These are phyloP conservation scores for Strix uralensis DNA, from an alignment of 2,113 vertebrate species.

Conservation along the genomic window DNA sequence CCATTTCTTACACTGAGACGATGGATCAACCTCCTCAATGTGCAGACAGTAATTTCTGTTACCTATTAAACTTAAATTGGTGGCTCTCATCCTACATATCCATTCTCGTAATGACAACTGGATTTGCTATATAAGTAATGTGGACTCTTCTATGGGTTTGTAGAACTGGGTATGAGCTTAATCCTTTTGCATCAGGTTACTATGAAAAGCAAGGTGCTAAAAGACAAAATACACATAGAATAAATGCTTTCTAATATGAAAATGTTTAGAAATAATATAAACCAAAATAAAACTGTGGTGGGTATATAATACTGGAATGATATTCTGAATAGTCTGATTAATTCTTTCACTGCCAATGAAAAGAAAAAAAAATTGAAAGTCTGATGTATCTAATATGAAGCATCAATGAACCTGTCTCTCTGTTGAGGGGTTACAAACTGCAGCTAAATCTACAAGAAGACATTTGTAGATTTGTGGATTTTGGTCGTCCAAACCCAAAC, in stretches of 20 bases:
- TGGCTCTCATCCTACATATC: background rate
- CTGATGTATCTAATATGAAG: background rate
- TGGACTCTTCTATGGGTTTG: background rate
- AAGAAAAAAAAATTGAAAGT: background rate
- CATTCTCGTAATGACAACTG: background rate
- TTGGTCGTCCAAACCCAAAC: background rate
- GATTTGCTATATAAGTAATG: background rate
- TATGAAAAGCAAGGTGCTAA: background rate
- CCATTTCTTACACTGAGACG: background rate
- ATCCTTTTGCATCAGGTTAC: background rate
- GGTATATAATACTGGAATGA: background rate
- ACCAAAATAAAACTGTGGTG: background rate
- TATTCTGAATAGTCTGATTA: background rate
- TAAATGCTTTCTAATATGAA: background rate
- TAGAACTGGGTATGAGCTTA: background rate
- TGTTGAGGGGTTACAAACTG: background rate
- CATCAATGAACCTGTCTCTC: background rate
- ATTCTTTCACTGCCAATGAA: background rate
- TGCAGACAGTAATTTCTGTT: background rate
- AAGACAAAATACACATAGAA: background rate
- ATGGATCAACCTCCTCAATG: background rate
- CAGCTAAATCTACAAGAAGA: background rate
- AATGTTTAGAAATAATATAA: background rate
- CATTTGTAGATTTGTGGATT: background rate
- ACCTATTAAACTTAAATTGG: background rate